A percentile compares a stretch with the other conserved stretches of the same genome.
These are phyloP conservation scores for Pithys albifrons DNA, from an alignment of 2,113 vertebrate species.

Conservation along the genomic window DNA sequence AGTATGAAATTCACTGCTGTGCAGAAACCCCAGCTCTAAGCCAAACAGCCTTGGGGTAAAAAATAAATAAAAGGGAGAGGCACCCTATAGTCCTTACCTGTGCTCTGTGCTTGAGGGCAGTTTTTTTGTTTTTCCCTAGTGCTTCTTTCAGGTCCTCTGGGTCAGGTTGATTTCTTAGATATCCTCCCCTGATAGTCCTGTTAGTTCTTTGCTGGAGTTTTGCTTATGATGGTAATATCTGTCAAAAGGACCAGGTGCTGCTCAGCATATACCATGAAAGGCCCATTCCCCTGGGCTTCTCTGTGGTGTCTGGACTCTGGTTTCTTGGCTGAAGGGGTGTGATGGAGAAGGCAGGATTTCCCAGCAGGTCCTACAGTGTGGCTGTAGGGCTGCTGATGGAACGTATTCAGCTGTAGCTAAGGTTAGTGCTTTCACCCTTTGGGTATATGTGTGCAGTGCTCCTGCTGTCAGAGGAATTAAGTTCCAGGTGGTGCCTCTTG, in stretches of 20 bases:
- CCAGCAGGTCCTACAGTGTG: neutral
- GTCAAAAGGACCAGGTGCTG: neutral
- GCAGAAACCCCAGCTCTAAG: neutral
- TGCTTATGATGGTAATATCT: neutral
- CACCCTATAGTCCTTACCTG: neutral
- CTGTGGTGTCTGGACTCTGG: fast-evolving
- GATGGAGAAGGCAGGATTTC: neutral
- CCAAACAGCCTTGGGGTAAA: neutral
- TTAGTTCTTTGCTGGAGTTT: neutral
- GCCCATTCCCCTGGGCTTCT: neutral
- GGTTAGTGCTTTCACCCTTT: neutral
- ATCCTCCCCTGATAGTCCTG: neutral
- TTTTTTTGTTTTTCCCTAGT: neutral
- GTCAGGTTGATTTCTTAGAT: neutral
- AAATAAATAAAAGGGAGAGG: neutral
- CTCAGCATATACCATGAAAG: fast-evolving
- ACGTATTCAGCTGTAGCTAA: neutral
- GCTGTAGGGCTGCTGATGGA: neutral
- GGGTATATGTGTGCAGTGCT: neutral
- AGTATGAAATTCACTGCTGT: neutral
- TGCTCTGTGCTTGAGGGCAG: neutral
- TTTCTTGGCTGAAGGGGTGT: neutral
- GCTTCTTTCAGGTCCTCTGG: neutral
- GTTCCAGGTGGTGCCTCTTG: neutral
- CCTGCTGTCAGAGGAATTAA: neutral